Evolutionary conservation across 2,888 invertebrate genomes (phyloP).

Genomic region (Meandrusa payeni): DNA sequence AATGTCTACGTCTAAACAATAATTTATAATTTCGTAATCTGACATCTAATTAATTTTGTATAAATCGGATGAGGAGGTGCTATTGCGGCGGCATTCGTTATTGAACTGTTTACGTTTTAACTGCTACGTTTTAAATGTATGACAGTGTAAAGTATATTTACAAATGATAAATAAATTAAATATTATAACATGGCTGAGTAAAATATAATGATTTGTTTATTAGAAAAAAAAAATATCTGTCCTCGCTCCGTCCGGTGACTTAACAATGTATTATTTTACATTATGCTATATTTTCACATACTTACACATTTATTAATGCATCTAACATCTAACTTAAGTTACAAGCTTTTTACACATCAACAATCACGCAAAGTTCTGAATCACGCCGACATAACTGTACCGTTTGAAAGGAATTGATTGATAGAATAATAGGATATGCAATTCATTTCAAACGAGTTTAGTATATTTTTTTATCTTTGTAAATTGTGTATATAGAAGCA

Average conservation of each 20-base stretch:
- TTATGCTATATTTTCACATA: conserved; percentile 18
- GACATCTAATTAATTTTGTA: no score
- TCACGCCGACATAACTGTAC: conserved; percentile 28
- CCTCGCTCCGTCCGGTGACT: conserved; percentile 3
- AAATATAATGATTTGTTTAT: conserved; percentile 10
- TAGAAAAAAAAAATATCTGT: conserved; percentile 13
- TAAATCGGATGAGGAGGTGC: no score
- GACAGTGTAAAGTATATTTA: no score
- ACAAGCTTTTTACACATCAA: conserved; percentile 33
- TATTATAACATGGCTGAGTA: conserved; percentile 21
- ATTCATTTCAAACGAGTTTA: conserved; percentile 5
- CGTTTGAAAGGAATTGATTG: conserved; percentile 8
- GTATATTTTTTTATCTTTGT: background rate
- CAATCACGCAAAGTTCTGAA: conserved; percentile 44
- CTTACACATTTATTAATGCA: conserved; percentile 11
- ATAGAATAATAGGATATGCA: conserved; percentile 3
- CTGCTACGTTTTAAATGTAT: no score
- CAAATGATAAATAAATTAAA: background rate
- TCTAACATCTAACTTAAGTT: conserved; percentile 9
- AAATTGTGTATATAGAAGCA: no score
- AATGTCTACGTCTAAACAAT: no score
- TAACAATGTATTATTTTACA: conserved; percentile 18
- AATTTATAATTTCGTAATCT: no score
- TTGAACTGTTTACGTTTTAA: no score
- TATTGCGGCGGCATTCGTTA: no score